Evolutionary conservation across 2,113 vertebrate species (phyloP).

Genomic region (Glaucidium brasilianum): DNA sequence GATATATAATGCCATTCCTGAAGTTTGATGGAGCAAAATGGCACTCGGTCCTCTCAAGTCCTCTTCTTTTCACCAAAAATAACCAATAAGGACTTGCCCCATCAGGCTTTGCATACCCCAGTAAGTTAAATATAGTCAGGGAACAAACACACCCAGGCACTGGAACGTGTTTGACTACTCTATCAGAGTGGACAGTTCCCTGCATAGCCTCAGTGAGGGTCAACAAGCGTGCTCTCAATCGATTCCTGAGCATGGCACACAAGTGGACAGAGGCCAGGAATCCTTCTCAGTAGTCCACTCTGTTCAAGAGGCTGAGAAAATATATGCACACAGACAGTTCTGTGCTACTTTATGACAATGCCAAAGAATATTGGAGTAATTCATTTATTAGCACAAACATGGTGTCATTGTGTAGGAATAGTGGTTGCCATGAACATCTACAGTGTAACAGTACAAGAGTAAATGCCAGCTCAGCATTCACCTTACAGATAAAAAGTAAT

Average conservation of each 20-base stretch:
- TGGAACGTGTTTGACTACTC: neutral
- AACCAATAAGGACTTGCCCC: neutral
- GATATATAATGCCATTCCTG: neutral
- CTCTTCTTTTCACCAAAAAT: neutral
- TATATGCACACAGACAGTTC: neutral
- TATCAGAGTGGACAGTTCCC: neutral
- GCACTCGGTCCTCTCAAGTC: neutral
- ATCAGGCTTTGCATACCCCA: neutral
- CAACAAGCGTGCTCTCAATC: rapidly evolving
- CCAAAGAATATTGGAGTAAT: neutral
- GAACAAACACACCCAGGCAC: neutral
- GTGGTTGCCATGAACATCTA: neutral
- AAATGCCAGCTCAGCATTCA: neutral
- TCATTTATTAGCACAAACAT: neutral
- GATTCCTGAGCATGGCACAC: neutral
- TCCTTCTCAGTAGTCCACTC: neutral
- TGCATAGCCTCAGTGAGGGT: no score
- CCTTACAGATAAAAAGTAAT: neutral
- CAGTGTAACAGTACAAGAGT: neutral
- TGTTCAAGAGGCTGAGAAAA: neutral
- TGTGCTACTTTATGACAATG: neutral
- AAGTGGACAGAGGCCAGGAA: neutral
- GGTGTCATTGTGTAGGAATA: neutral
- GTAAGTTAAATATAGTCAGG: neutral
- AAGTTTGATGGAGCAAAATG: neutral